A percentile compares a stretch with the other conserved stretches of the same genome.
phyloP scores from a whole-genome alignment of 2,888 invertebrate species.

The Allacma fusca region DNA sequence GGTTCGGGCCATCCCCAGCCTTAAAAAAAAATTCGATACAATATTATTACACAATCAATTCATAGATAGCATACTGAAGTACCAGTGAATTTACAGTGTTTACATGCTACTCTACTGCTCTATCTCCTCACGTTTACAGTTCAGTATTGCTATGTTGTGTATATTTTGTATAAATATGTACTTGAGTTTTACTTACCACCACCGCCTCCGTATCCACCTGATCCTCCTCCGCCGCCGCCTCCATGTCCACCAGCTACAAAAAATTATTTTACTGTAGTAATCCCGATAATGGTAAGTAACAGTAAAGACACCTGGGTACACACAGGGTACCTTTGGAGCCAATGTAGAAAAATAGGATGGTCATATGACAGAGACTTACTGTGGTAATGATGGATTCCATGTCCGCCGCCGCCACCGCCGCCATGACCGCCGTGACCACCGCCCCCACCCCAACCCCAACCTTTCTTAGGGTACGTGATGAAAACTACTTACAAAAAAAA shows the following conservation, averaged over 20 bases:
- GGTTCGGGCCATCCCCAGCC: constrained; percentile 41
- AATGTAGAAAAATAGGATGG: too few species aligned
- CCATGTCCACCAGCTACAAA: constrained; percentile 25
- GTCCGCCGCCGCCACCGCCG: constrained; percentile 41
- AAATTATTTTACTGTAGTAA: constrained; percentile 20
- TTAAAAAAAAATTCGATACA: not conserved
- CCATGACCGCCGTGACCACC: constrained; percentile 31
- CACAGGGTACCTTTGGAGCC: too few species aligned
- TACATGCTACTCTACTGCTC: too few species aligned
- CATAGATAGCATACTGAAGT: too few species aligned
- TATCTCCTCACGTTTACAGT: too few species aligned
- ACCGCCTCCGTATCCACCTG: constrained; percentile 11
- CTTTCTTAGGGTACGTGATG: constrained; percentile 48
- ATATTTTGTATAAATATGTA: too few species aligned
- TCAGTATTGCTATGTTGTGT: too few species aligned
- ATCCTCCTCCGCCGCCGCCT: constrained; percentile 23
- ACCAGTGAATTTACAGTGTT: too few species aligned
- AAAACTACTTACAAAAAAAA: constrained; percentile 30
- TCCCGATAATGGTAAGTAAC: constrained; percentile 16
- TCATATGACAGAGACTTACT: constrained; percentile 34
- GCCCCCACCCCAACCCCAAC: constrained; percentile 51
- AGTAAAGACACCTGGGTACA: too few species aligned
- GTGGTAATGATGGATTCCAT: constrained; percentile 46
- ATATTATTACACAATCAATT: too few species aligned
- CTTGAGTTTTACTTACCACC: constrained; percentile 1